Evolutionary conservation across 2,888 invertebrate species (phyloP).

Genomic region (Lithophane ornitopus): DNA sequence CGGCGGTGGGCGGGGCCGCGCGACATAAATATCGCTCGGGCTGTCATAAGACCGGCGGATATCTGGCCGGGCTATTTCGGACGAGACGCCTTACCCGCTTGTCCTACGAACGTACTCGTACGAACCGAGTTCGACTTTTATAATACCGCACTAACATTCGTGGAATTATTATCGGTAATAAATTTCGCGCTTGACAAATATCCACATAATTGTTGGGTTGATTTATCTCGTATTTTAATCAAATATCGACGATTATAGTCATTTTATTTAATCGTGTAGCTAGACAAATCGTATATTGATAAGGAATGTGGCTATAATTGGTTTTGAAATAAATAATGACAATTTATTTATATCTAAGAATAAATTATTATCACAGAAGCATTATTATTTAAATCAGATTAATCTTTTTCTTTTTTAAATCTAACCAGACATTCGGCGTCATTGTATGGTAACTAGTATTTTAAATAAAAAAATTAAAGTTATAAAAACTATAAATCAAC

Average conservation of each 20-base stretch:
- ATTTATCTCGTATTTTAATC: slow-evolving; percentile 67
- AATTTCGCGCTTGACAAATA: slow-evolving; percentile 67
- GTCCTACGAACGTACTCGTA: slow-evolving; percentile 59
- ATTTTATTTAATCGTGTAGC: slow-evolving; percentile 56
- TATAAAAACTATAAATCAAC: no score
- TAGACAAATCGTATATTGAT: slow-evolving; percentile 56
- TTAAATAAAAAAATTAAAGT: background rate
- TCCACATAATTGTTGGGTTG: slow-evolving; percentile 60
- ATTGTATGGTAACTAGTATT: background rate
- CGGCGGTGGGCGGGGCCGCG: slow-evolving; percentile 88
- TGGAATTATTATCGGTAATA: slow-evolving; percentile 64
- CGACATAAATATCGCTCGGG: slow-evolving; percentile 89
- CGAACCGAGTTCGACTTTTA: slow-evolving; percentile 56
- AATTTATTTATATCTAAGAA: slow-evolving; percentile 11
- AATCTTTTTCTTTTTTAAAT: background rate
- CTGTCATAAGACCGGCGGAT: slow-evolving; percentile 88
- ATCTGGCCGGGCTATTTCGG: slow-evolving; percentile 87
- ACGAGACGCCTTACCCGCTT: slow-evolving; percentile 74
- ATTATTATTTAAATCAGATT: slow-evolving; percentile 11
- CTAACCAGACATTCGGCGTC: background rate
- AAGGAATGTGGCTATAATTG: slow-evolving; percentile 48
- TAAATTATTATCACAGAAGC: slow-evolving; percentile 24
- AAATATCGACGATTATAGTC: slow-evolving; percentile 64
- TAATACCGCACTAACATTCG: slow-evolving; percentile 60
- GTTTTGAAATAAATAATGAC: slow-evolving; percentile 46